phyloP scores from a whole-genome alignment of 2,113 vertebrate genomes.

The Anseranas semipalmata region DNA sequence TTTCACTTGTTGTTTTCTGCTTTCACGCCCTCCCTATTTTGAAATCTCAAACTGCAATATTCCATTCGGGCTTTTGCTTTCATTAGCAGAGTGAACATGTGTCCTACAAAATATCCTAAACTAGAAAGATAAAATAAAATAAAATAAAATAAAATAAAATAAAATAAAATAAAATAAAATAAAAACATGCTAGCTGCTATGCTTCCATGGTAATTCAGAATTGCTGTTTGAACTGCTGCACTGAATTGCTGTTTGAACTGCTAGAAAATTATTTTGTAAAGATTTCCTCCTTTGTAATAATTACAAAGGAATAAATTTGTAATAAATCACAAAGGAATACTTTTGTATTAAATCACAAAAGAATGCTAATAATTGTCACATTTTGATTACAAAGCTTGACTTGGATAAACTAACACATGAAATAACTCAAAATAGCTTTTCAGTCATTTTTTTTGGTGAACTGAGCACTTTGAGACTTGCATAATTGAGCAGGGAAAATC shows the following conservation, averaged over 20 bases:
- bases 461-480: not conserved
- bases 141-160: too few relatives aligned
- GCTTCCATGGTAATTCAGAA: not conserved
- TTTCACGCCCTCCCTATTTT: not conserved
- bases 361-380: conserved; percentile 51
- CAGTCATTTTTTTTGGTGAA: not conserved
- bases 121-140: not conserved
- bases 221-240: conserved; percentile 8
- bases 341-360: conserved; percentile 30
- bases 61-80: not conserved
- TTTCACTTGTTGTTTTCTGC: not conserved
- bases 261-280: not conserved
- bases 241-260: conserved; percentile 35
- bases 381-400: conserved; percentile 44
- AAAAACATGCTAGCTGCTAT: not conserved
- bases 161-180: too few relatives aligned
- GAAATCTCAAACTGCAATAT: not conserved
- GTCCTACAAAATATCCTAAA: conserved; percentile 21
- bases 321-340: not conserved
- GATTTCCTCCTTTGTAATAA: not conserved
- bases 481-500: conserved; percentile 2
- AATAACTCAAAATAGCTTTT: conserved; percentile 31
- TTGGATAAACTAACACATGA: not conserved
- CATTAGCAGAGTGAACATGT: not conserved
- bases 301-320: conserved; percentile 1